Percentiles rank a stretch among this genome's conserved stretches.
Conservation (phyloP, 1,140 invertebrate genomes). For the Bradynema listronoti region DNA sequence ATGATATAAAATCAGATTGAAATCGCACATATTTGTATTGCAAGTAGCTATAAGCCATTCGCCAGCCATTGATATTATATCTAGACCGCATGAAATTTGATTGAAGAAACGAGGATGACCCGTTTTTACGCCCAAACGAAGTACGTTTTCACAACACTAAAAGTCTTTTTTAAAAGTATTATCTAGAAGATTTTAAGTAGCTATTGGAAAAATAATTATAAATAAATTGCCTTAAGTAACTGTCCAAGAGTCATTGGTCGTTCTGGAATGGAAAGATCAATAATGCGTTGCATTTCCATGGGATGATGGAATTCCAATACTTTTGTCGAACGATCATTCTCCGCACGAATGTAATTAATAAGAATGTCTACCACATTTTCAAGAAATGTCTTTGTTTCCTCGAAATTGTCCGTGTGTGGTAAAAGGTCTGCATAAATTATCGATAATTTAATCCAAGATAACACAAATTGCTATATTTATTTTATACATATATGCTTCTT, state of each 20-base stretch:
- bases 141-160: constrained; percentile 49
- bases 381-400: constrained; percentile 46
- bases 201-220: constrained; percentile 6
- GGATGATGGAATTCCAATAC: constrained; percentile 75
- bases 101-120: constrained; percentile 93
- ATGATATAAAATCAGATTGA: not conserved
- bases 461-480: too few species aligned
- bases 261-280: constrained; percentile 74
- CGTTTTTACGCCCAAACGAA: constrained; percentile 49
- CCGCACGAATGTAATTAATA: constrained; percentile 71
- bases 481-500: too few species aligned
- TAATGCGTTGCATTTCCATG: constrained; percentile 74
- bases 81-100: constrained; percentile 89
- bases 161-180: constrained; percentile 13
- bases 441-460: too few species aligned
- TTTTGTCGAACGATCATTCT: constrained; percentile 57
- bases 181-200: constrained; percentile 1
- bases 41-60: constrained; percentile 94
- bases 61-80: constrained; percentile 87
- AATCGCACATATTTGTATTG: constrained; percentile 82
- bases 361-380: constrained; percentile 68
- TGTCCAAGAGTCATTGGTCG: constrained; percentile 73
- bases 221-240: constrained; percentile 68
- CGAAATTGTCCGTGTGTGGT: constrained; percentile 48
- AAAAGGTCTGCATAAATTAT: constrained; percentile 46